Base-by-base conservation (phyloP, 2,113 vertebrate genomes). In the Mobula birostris region DNA sequence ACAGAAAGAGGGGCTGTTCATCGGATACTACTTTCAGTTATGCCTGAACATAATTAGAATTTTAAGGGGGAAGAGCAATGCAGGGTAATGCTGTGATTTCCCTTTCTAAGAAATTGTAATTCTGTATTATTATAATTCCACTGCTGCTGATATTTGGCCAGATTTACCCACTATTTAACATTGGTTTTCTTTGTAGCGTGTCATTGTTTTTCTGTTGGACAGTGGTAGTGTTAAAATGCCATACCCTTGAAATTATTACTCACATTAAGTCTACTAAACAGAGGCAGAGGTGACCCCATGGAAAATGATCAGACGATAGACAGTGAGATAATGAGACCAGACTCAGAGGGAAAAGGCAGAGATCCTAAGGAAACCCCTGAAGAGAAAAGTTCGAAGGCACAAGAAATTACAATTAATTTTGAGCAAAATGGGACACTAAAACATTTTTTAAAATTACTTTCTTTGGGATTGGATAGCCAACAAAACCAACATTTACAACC, bases 31-130 rank as follows among this genome's bases (percentile, higher is more conserved):
- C 19, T 63, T 12, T 66, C 85, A 66, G 3, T 19, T 5, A 15
- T 88, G 29, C 58, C 85, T 32, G 77, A 94, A 87, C 7, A 94
- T 61, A 94, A 40, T 92, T 94, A 95, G 48, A 79, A 79, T 78
- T 48, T 94, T 77, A 56, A 61, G 63, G 27, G 78, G 29, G 48
- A 79, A 17, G 70, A 17, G 70, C 0, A 19, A 12, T 12, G 17
- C 70, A 72, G 70, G 70, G 70, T 72, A 5, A 4, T 14, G 15
- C 17, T 29, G 74, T 32, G 15, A 94, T 63, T 58, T 29, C 78
- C 48, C 72, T 58, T 6, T 29, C 74, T 17, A 27, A 70, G 1
- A 21, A 32, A 36, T 48, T 94, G 15, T 66, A 11, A 72, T n/a
- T 24, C n/a, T 77, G 83, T 70, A 94, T 66, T 56, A 14, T 87